Conservation (phyloP, 2,113 vertebrate species). For the Anser brachyrhynchus region DNA sequence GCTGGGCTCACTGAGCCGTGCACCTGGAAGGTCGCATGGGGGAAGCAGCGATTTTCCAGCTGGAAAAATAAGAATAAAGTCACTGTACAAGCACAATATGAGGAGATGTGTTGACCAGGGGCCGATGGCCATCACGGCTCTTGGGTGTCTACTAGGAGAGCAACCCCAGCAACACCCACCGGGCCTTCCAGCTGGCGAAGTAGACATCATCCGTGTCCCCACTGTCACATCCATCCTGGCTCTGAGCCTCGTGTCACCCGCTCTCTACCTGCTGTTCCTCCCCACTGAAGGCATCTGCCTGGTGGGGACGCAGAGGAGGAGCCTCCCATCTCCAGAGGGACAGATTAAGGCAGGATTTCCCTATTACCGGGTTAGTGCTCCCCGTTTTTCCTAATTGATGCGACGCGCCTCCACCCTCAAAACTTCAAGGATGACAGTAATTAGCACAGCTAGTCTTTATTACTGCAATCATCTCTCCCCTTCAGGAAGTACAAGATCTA, state of each 20-base stretch:
- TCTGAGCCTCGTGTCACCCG: background rate
- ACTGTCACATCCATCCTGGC: no score
- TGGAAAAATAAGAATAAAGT: background rate
- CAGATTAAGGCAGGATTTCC: background rate
- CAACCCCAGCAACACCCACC: background rate
- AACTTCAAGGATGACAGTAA: constrained; percentile 60
- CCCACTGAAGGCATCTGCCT: fast-evolving
- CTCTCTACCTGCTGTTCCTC: background rate
- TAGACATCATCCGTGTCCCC: no score
- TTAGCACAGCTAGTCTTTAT: constrained; percentile 49
- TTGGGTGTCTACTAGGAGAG: background rate
- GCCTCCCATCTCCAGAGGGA: background rate
- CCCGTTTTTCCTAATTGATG: constrained; percentile 24
- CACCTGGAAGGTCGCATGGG: background rate
- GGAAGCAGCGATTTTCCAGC: background rate
- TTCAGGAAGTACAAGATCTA: constrained; percentile 51
- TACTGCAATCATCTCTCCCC: constrained; percentile 49
- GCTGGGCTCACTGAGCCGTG: no score
- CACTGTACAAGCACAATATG: background rate
- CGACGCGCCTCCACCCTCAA: constrained; percentile 21
- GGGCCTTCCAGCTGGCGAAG: no score
- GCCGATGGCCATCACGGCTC: background rate
- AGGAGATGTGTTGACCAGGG: background rate
- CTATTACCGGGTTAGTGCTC: background rate
- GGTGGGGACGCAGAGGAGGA: background rate